Conservation (phyloP, 1,140 invertebrate species). For the Ceratina australensis region DNA sequence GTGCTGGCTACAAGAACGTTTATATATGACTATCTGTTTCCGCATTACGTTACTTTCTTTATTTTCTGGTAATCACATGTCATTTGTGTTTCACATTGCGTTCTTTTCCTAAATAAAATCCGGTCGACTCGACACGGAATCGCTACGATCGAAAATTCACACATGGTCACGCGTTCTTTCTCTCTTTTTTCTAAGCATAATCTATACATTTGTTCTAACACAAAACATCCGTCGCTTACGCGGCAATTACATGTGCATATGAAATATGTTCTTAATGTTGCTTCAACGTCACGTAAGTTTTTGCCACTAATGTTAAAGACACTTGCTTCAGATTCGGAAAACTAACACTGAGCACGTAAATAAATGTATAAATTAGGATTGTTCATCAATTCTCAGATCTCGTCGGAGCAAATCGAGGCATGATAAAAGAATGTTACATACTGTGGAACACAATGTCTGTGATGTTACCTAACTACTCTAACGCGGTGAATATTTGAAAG, state of each 20-base stretch:
- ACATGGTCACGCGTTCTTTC: not conserved
- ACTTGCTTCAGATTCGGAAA: constrained; percentile 12
- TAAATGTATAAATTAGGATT: constrained; percentile 4
- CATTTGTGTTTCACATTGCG: constrained; percentile 59
- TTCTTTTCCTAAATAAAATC: not conserved
- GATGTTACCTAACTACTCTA: constrained; percentile 40
- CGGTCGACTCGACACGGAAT: not conserved
- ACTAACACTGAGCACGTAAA: constrained; percentile 28
- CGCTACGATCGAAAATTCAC: too few species aligned
- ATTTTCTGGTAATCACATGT: constrained; percentile 40
- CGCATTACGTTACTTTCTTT: constrained; percentile 5
- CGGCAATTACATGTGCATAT: constrained; percentile 1
- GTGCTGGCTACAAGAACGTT: constrained; percentile 76
- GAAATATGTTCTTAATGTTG: constrained; percentile 3
- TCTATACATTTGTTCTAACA: constrained; percentile 27
- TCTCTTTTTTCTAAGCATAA: not conserved
- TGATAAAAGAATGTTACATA: constrained; percentile 1
- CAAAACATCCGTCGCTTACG: not conserved
- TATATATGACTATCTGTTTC: constrained; percentile 70
- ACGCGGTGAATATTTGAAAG: not conserved
- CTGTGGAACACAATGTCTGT: constrained; percentile 57
- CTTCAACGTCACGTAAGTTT: not conserved
- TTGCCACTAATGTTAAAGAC: constrained; percentile 14
- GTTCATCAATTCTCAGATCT: constrained; percentile 9
- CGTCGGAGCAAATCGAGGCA: too few species aligned